Evolutionary conservation across 2,888 invertebrate species (phyloP), one percentile per base, ranked within the genome.

Genomic region (Bembecia ichneumoniformis): DNA sequence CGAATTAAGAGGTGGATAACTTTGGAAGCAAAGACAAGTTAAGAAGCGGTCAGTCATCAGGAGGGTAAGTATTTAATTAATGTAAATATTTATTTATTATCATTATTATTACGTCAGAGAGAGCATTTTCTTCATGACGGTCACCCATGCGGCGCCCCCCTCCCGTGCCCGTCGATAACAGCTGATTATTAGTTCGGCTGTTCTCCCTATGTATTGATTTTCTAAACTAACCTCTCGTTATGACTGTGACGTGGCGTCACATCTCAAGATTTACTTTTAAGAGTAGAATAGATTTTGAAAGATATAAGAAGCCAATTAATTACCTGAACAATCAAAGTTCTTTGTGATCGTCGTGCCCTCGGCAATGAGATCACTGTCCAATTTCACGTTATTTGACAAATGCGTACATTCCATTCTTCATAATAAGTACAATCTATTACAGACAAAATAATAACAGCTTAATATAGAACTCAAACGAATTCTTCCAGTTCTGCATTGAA

Each of bases 321-420:
- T 89, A 91, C 91, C 91, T 90, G 90, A 88, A 87, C 90, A 90
- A 77, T 83, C 81, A 78, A 86, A 81, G 80, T 90, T 89, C 90
- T 91, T 90, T 87, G 90, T 88, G 82, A 83, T 82, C 71, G 78
- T 75, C 63, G 73, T 77, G 71, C 87, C 86, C 70, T 86, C 79
- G 68, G 71, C 66, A 71, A 80, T 78, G 70, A 83, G 76, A 73
- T 83, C 80, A 67, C 73, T 77, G 64, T 84, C 82, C 74, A 88
- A 80, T 76, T 89, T 89, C 74, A 91, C 89, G 86, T 90, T 89
- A 81, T 90, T 90, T 78, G 86, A 87, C 69, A 91, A 88, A 87
- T 91, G 91, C 71, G 90, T 88, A 82, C 91, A 91, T 88, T 91
- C 91, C 91, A 91, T 92, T 74, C 73, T 88, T 87, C 83, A 84